A percentile compares a stretch with the other conserved stretches of the same genome.
phyloP scores from a whole-genome alignment of 2,888 invertebrate genomes.

The Trachelus tabidus region DNA sequence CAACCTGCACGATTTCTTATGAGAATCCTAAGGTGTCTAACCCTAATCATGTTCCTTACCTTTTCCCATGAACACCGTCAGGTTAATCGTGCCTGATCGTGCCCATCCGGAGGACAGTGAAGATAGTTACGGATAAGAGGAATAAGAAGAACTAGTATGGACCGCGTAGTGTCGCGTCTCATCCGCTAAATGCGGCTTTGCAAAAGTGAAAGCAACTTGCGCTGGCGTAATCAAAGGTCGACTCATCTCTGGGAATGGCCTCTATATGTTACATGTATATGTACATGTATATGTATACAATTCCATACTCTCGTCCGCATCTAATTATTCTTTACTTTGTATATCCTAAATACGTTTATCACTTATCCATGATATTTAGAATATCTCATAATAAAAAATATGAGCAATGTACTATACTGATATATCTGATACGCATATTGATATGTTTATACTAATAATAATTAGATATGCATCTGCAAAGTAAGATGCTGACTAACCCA shows the following conservation, averaged over 20 bases:
- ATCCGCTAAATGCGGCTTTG: conserved; percentile 1
- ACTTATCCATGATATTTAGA: too few species aligned
- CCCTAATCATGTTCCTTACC: background rate
- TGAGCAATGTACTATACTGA: background rate
- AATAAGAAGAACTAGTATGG: background rate
- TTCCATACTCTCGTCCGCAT: background rate
- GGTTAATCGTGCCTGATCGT: background rate
- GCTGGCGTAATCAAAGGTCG: conserved; percentile 38
- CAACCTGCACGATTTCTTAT: background rate
- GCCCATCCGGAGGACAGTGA: background rate
- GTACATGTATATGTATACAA: background rate
- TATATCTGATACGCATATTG: background rate
- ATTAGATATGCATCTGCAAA: background rate
- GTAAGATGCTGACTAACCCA: background rate
- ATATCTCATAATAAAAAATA: background rate
- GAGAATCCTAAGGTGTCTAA: background rate
- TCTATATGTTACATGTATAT: background rate
- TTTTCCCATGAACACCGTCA: background rate
- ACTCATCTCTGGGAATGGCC: conserved; percentile 31
- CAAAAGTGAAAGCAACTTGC: conserved; percentile 34
- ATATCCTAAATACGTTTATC: background rate
- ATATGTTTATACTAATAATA: background rate
- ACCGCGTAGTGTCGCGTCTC: conserved; percentile 3
- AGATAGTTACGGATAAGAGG: background rate
- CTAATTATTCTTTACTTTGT: background rate